These are phyloP conservation scores for Coturnix japonica DNA, from an alignment of 2,113 vertebrate species.

Conservation along the genomic window DNA sequence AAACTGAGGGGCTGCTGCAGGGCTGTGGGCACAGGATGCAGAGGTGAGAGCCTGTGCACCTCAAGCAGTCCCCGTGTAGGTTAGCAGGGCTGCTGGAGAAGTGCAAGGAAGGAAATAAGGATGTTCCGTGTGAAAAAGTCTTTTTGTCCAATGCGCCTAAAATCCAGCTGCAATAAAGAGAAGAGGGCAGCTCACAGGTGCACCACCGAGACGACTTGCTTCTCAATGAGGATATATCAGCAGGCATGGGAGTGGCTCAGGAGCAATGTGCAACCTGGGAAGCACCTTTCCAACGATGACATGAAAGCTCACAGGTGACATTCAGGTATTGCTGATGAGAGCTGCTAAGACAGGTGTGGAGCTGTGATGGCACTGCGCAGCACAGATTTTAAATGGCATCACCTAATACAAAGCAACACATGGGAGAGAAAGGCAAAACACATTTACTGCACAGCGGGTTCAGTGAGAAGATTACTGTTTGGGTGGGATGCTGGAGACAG, in stretches of 20 bases:
- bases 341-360: rapidly evolving
- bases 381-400: neutral
- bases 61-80: no score
- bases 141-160: no score
- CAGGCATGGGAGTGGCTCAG: no score
- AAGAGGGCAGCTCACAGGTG: no score
- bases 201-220: neutral
- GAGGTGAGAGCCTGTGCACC: neutral
- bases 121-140: no score
- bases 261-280: rapidly evolving
- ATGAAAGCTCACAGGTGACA: neutral
- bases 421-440: neutral
- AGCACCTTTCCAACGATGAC: rapidly evolving
- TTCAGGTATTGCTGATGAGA: rapidly evolving
- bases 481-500: neutral
- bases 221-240: no score
- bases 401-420: rapidly evolving
- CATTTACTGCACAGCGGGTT: neutral
- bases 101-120: neutral
- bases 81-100: neutral
- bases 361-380: rapidly evolving
- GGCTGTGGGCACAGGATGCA: neutral
- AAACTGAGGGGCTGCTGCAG: neutral
- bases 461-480: neutral
- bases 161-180: neutral